Evolutionary conservation across 2,797 vertebrate genomes (phyloP).

Genomic region (Arrhamphus sclerolepis): DNA sequence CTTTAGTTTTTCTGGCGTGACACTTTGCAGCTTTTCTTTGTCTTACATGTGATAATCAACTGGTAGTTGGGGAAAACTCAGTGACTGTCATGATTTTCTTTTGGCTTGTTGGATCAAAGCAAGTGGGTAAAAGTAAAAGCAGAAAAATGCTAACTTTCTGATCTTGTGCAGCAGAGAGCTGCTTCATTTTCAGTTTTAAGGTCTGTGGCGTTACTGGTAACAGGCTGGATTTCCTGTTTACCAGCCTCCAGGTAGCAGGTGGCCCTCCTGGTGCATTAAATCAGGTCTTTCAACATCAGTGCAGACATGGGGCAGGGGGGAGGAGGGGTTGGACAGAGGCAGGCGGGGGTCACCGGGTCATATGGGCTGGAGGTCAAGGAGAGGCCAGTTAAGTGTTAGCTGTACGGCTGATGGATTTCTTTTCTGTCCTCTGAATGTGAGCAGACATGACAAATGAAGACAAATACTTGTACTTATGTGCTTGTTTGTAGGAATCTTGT

Average conservation of each 20-base stretch:
- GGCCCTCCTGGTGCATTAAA: constrained; percentile 16
- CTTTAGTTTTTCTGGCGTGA: too few relatives aligned
- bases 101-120: background rate
- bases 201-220: constrained; percentile 35
- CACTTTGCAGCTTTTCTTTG: too few relatives aligned
- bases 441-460: background rate
- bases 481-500: background rate
- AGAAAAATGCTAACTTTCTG: too few relatives aligned
- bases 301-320: too few relatives aligned
- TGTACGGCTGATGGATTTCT: too few relatives aligned
- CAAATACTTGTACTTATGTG: background rate
- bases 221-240: constrained; percentile 51
- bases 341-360: constrained; percentile 48
- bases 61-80: too few relatives aligned
- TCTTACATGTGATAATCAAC: too few relatives aligned
- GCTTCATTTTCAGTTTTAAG: constrained; percentile 10
- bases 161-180: constrained; percentile 3
- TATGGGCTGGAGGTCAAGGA: too few relatives aligned
- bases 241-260: constrained; percentile 14
- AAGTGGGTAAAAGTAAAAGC: background rate
- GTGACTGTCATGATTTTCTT: too few relatives aligned
- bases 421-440: constrained; percentile 12
- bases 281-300: constrained; percentile 20
- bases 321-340: constrained; percentile 31
- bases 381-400: too few relatives aligned